A percentile compares a stretch with the other conserved stretches of the same genome.
Evolutionary conservation across 1,140 invertebrate genomes (phyloP).

Genomic region (Hestina assimilis): DNA sequence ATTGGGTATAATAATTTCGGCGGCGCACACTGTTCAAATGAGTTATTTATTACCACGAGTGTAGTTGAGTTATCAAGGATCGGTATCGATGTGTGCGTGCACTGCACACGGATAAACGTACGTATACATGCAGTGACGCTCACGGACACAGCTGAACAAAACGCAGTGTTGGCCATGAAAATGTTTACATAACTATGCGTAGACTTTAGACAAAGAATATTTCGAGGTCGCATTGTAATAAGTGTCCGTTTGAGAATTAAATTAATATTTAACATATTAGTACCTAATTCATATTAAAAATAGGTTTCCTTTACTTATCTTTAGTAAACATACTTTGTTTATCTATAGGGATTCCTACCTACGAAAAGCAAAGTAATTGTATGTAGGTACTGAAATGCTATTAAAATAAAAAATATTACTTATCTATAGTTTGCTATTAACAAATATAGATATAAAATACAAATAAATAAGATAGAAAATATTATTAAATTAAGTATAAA

Average conservation of each 20-base stretch:
- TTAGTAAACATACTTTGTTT: too few species aligned
- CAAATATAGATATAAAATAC: too few species aligned
- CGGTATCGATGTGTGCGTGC: slow-evolving; percentile 34
- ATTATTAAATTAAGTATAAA: too few species aligned
- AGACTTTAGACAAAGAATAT: slow-evolving; percentile 32
- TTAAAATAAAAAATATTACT: too few species aligned
- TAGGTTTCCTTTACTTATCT: too few species aligned
- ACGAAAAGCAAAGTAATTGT: too few species aligned
- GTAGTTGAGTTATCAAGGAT: slow-evolving; percentile 55
- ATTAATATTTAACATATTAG: too few species aligned
- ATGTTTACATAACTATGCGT: slow-evolving; percentile 50
- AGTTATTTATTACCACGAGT: slow-evolving; percentile 47
- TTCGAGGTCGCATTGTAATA: slow-evolving; percentile 47
- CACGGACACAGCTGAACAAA: slow-evolving; percentile 47
- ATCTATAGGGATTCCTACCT: too few species aligned
- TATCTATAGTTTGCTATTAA: too few species aligned
- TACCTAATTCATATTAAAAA: too few species aligned
- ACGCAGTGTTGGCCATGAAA: slow-evolving; percentile 57
- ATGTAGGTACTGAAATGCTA: too few species aligned
- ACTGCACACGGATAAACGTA: slow-evolving; percentile 25
- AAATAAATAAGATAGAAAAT: too few species aligned
- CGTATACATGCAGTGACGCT: slow-evolving; percentile 38
- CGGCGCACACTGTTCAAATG: slow-evolving; percentile 48
- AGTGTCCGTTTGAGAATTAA: slow-evolving; percentile 48
- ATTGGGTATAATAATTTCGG: slow-evolving; percentile 25